phyloP scores from a whole-genome alignment of 1,140 invertebrate genomes.

The Neotoxoptera formosana region DNA sequence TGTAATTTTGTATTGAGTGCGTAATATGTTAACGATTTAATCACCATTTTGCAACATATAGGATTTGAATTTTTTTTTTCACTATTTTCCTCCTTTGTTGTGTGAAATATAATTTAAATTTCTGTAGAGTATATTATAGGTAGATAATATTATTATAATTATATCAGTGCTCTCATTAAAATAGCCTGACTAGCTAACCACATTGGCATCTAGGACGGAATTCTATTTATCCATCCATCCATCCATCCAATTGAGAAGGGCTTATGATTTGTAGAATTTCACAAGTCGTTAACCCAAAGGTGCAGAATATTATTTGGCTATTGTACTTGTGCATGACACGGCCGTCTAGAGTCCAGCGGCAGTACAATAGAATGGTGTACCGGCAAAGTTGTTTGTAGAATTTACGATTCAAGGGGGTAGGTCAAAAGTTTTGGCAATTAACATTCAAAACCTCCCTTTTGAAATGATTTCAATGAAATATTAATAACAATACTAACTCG shows the following conservation, averaged over 20 bases:
- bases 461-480: conserved; percentile 47
- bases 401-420: conserved; percentile 18
- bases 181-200: neutral
- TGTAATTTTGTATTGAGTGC: neutral
- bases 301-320: conserved; percentile 30
- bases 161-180: neutral
- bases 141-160: neutral
- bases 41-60: neutral
- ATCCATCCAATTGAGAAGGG: neutral
- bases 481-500: conserved; percentile 37
- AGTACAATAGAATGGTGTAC: neutral
- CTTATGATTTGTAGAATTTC: conserved; percentile 10
- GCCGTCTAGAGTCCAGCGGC: conserved; percentile 12
- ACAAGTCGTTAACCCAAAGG: conserved; percentile 35
- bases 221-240: conserved; percentile 5
- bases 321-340: conserved; percentile 22
- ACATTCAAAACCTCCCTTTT: conserved; percentile 34
- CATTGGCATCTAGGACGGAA: neutral
- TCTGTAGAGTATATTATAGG: neutral
- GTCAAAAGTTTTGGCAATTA: conserved; percentile 53
- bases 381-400: conserved; percentile 36
- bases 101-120: neutral
- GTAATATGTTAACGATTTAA: neutral
- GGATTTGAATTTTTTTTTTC: neutral
- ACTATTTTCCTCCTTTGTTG: neutral